A percentile compares a stretch with the other conserved stretches of the same genome.
Evolutionary conservation across 2,113 vertebrate species (phyloP).

Genomic region (Chloropsis cyanopogon): DNA sequence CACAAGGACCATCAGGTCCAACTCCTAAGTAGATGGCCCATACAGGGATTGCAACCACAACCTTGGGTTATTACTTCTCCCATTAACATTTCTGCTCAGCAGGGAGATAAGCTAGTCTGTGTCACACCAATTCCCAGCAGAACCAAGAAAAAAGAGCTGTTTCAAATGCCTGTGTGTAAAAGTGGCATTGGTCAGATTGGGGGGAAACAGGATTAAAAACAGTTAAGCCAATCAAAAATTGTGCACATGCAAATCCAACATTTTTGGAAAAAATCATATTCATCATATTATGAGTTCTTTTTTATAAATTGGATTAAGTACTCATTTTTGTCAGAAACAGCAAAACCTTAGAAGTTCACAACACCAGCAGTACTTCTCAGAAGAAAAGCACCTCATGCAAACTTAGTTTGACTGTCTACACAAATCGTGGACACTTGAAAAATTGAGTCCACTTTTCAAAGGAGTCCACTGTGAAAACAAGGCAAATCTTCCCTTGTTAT

Average conservation of each 20-base stretch:
- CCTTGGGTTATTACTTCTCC: background rate
- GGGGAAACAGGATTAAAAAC: background rate
- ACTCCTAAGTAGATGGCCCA: background rate
- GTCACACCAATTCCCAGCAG: background rate
- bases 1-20: background rate
- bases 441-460: background rate
- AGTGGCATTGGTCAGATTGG: background rate
- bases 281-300: background rate
- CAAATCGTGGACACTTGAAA: background rate
- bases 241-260: background rate
- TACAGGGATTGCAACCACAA: background rate
- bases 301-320: background rate
- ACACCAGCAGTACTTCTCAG: background rate
- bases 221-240: background rate
- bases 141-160: background rate
- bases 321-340: background rate
- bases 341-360: background rate
- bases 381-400: background rate
- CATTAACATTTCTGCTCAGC: background rate
- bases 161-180: background rate
- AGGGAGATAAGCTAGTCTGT: background rate
- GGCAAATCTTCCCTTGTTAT: background rate
- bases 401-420: background rate
- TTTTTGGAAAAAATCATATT: background rate
- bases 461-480: background rate